Percentiles rank a stretch among this genome's conserved stretches.
Evolutionary conservation across 2,888 invertebrate species (phyloP).

Genomic region (Cistogaster globosa): DNA sequence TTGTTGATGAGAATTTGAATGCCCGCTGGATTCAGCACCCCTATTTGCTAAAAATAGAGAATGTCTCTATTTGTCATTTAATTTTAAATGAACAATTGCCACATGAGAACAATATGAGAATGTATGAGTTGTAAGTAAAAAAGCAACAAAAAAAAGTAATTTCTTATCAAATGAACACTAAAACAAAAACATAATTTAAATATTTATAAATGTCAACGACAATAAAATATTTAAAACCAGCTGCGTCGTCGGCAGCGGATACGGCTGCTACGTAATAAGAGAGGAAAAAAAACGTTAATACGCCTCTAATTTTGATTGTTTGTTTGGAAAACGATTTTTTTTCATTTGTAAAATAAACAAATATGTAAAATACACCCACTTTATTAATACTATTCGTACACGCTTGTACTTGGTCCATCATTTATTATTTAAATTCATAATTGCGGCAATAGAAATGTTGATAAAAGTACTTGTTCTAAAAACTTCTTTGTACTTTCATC

Average conservation of each 20-base stretch:
- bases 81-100: constrained; percentile 23
- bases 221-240: constrained; percentile 21
- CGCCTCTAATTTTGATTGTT: constrained; percentile 54
- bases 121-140: too few species aligned
- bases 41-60: constrained; percentile 38
- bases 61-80: constrained; percentile 31
- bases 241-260: constrained; percentile 15
- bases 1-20: constrained; percentile 54
- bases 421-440: constrained; percentile 33
- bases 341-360: background rate
- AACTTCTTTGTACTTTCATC: constrained; percentile 56
- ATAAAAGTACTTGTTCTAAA: constrained; percentile 56
- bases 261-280: constrained; percentile 2
- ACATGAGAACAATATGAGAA: constrained; percentile 54
- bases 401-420: constrained; percentile 30
- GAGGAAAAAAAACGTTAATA: constrained; percentile 19
- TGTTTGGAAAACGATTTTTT: constrained; percentile 13
- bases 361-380: constrained; percentile 64
- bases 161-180: constrained; percentile 35
- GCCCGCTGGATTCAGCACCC: constrained; percentile 13
- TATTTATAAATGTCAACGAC: constrained; percentile 64
- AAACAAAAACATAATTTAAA: constrained; percentile 32
- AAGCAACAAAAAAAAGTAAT: background rate
- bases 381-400: constrained; percentile 44
- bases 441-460: constrained; percentile 1